Percentiles rank a stretch among this genome's conserved stretches.
Evolutionary conservation across 2,797 vertebrate genomes (phyloP).

Genomic region (Siniperca scherzeri): DNA sequence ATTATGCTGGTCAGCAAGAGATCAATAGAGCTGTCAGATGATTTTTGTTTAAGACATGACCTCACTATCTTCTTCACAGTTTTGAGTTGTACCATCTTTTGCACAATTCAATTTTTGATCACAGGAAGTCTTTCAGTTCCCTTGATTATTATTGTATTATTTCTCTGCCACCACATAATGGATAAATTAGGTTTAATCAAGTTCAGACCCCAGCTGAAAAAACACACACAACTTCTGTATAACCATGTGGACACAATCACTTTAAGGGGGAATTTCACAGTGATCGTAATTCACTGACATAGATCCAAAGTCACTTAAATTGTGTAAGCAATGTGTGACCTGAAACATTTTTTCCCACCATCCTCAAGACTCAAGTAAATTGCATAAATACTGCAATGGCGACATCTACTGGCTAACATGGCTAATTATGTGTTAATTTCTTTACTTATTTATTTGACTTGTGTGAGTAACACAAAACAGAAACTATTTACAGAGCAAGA

Average conservation of each 20-base stretch:
- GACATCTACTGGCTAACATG: slow-evolving; percentile 63
- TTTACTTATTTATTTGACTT: background rate
- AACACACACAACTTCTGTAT: background rate
- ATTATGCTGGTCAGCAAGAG: background rate
- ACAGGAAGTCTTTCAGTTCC: background rate
- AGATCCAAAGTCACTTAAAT: background rate
- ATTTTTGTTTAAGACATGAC: background rate
- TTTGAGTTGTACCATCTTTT: background rate
- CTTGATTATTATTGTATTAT: too few species aligned
- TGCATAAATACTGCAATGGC: slow-evolving; percentile 31
- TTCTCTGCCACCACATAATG: background rate
- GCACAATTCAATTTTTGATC: background rate
- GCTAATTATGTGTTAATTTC: background rate
- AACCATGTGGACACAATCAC: background rate
- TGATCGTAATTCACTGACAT: background rate
- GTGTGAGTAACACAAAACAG: background rate
- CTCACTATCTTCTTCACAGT: background rate
- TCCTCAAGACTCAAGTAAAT: background rate
- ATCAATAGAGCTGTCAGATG: background rate
- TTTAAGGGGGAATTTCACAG: background rate
- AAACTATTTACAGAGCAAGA: background rate
- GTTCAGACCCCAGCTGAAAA: background rate
- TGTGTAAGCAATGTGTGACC: background rate
- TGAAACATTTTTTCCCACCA: background rate
- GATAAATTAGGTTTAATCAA: background rate